Evolutionary conservation across 2,113 vertebrate species (phyloP).

Genomic region (Paracanthobrama guichenoti): DNA sequence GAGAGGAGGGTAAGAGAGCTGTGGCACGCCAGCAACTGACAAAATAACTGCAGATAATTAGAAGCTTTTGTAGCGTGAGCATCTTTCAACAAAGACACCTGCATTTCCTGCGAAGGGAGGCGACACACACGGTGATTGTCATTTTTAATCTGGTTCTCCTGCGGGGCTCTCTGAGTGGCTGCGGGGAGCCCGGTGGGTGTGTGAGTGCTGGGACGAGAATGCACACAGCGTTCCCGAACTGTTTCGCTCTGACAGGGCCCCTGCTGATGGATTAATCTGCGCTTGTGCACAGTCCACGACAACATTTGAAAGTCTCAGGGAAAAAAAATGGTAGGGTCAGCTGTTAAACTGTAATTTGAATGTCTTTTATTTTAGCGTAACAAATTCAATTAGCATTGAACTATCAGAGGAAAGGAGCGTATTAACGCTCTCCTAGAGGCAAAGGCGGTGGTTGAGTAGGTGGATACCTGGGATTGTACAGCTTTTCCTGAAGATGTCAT

Average conservation of each 20-base stretch:
- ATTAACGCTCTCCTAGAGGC: not conserved
- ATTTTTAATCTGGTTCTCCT: constrained; percentile 79
- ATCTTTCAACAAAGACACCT: constrained; percentile 83
- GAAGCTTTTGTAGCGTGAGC: constrained; percentile 79
- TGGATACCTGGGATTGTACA: not conserved
- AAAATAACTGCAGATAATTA: constrained; percentile 84
- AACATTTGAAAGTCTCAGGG: not conserved
- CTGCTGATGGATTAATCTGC: constrained; percentile 46
- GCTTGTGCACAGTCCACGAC: constrained; percentile 33
- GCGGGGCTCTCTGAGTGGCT: constrained; percentile 69
- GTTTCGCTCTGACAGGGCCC: constrained; percentile 38
- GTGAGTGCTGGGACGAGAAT: constrained; percentile 39
- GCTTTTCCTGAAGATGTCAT: not conserved
- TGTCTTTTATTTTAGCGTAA: constrained; percentile 26
- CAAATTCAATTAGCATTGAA: constrained; percentile 33
- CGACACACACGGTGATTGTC: constrained; percentile 78
- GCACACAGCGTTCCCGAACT: constrained; percentile 35
- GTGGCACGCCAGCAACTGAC: constrained; percentile 77
- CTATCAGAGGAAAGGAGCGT: constrained; percentile 5
- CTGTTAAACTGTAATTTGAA: constrained; percentile 48
- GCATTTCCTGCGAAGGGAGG: constrained; percentile 77
- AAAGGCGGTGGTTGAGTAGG: not conserved
- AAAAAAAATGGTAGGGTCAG: constrained; percentile 39
- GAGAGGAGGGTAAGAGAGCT: constrained; percentile 74
- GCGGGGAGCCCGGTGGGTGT: constrained; percentile 61